These are phyloP conservation scores for Carduelis carduelis DNA, from an alignment of 2,797 vertebrate genomes.

Conservation along the genomic window DNA sequence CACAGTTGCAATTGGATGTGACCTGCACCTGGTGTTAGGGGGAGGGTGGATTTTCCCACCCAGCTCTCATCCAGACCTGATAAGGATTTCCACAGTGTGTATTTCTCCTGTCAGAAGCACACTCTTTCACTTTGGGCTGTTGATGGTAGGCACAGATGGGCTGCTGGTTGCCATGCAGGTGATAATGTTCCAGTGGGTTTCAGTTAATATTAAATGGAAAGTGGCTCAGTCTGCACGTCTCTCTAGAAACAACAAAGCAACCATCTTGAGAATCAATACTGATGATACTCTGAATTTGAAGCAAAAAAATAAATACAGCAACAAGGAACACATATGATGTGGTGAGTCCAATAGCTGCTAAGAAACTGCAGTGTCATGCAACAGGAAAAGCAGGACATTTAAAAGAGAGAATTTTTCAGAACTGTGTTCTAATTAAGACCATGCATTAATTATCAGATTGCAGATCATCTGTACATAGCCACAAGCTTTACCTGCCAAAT, in stretches of 20 bases:
- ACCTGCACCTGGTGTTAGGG: background rate
- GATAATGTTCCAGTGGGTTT: background rate
- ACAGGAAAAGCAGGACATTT: background rate
- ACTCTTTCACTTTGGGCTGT: background rate
- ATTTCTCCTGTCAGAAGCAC: background rate
- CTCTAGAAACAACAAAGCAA: background rate
- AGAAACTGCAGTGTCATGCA: background rate
- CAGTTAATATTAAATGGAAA: conserved; percentile 13
- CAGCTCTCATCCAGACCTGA: background rate
- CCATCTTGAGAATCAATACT: background rate
- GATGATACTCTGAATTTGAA: background rate
- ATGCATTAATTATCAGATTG: background rate
- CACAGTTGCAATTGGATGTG: background rate
- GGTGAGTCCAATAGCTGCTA: background rate
- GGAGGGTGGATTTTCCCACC: background rate
- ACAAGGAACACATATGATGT: background rate
- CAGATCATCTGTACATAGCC: background rate
- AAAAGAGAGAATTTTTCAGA: background rate
- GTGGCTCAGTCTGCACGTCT: background rate
- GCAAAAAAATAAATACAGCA: background rate
- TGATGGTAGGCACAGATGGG: background rate
- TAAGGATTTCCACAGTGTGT: background rate
- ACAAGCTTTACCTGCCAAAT: background rate
- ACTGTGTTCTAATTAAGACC: background rate
- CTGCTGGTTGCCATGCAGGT: conserved; percentile 1